Evolutionary conservation across 2,888 invertebrate species (phyloP), one percentile per base, ranked within the genome.

Genomic region (Erebia epiphron): DNA sequence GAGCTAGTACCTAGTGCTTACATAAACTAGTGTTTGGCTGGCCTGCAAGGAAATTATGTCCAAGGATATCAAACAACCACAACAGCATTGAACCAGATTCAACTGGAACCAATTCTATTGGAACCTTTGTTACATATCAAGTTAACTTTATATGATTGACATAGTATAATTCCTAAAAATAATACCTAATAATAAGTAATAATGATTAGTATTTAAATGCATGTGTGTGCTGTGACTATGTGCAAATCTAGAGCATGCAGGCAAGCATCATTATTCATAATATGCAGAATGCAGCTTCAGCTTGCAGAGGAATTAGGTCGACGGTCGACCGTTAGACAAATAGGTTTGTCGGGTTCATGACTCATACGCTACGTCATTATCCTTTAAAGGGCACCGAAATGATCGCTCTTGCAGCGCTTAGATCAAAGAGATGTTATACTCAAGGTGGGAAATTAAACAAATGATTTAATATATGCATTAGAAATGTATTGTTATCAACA

Each of bases 401-500:
- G 80, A 85, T 87, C 61, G 35, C 26, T 18, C 78, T 80, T 63
- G 50, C 73, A 74, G 74, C 73, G 78, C 72, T 72, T 65, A 77
- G 52, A 75, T 71, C 77, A 79, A 75, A 73, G 72, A 79, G 75
- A 79, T 76, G 79, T 79, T 83, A 80, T 78, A 79, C 77, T 79
- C 41, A 70, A 81, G 85, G 83, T 82, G 81, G 82, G 78, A 84
- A 87, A 89, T 89, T 89, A 86, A 91, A 92, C 87, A 87, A 86
- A 83, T 86, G 86, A 88, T 89, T 90, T 68, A 83, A 43, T 46
- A 7, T 60, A 88, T 88, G 87, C 79, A 86, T 81, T 78, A 88
- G 79, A 81, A 82, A 90, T 91, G 90, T 92, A 91, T 88, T 91
- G 91, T 92, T 91, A 91, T 88, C 83, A 88, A 86, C 77, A 85